phyloP scores from a whole-genome alignment of 2,113 vertebrate genomes.

The Megaleporinus macrocephalus region DNA sequence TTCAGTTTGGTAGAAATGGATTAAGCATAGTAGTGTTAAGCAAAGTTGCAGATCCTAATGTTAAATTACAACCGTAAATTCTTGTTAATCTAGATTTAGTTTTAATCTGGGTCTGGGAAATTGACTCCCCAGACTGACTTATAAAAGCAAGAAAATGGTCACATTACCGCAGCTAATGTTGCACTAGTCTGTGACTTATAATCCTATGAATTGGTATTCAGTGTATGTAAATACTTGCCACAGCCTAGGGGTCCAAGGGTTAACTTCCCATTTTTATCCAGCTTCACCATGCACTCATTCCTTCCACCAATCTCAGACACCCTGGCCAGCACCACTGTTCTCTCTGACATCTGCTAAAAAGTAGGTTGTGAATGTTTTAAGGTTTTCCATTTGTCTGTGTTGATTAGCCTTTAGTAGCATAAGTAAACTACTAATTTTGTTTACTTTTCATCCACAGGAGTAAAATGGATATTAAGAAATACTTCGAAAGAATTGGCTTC shows the following conservation, averaged over 20 bases:
- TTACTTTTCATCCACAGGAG: conserved; percentile 13
- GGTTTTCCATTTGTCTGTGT: neutral
- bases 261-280: neutral
- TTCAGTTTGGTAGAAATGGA: too few species aligned
- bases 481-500: conserved; percentile 86
- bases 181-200: neutral
- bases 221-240: neutral
- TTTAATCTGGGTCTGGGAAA: too few species aligned
- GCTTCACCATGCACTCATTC: neutral
- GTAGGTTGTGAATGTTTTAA: neutral
- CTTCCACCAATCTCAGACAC: neutral
- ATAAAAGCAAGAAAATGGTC: neutral
- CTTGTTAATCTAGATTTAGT: too few species aligned
- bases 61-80: too few species aligned
- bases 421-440: neutral
- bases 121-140: too few species aligned
- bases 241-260: neutral
- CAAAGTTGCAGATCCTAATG: too few species aligned
- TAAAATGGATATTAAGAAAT: conserved; percentile 82
- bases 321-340: neutral
- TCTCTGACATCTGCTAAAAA: neutral
- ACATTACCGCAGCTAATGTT: neutral
- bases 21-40: too few species aligned
- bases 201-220: neutral
- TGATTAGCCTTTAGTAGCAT: neutral